Evolutionary conservation across 2,888 invertebrate genomes (phyloP).

Genomic region (Gasteruption jaculator): DNA sequence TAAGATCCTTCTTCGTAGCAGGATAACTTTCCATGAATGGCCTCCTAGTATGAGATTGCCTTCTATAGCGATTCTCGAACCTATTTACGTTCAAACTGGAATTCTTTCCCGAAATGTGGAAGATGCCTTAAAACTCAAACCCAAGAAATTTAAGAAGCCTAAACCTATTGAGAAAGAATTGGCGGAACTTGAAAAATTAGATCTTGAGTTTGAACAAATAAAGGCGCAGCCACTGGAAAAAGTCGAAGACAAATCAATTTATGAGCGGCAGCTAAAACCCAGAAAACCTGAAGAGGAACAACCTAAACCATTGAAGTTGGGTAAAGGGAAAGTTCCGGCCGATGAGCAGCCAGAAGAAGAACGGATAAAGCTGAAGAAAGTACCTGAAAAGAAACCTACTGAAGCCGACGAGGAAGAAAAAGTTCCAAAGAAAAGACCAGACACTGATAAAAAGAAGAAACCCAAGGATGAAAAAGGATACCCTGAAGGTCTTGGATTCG

Average conservation of each 20-base stretch:
- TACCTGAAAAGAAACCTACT: conserved; percentile 49
- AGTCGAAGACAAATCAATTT: conserved; percentile 43
- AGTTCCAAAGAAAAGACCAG: conserved; percentile 31
- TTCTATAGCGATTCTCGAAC: conserved; percentile 44
- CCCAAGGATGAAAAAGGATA: conserved; percentile 32
- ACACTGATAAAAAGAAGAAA: conserved; percentile 35
- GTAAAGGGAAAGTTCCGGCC: conserved; percentile 54
- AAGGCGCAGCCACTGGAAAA: conserved; percentile 49
- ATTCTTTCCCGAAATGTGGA: conserved; percentile 53
- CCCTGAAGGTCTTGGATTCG: conserved; percentile 45
- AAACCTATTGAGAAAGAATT: conserved; percentile 47
- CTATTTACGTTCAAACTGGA: conserved; percentile 51
- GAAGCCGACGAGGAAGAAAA: conserved; percentile 43
- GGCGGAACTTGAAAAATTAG: conserved; percentile 51
- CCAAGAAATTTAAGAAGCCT: conserved; percentile 49
- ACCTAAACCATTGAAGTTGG: conserved; percentile 50
- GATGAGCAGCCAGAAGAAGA: conserved; percentile 48
- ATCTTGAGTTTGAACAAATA: conserved; percentile 48
- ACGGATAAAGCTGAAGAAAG: conserved; percentile 55
- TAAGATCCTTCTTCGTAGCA: conserved; percentile 53
- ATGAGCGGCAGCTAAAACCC: conserved; percentile 46
- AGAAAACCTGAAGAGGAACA: conserved; percentile 53
- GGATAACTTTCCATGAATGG: conserved; percentile 50
- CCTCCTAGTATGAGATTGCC: conserved; percentile 50
- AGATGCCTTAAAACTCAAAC: conserved; percentile 52